Conservation (phyloP, 2,113 vertebrate genomes). For the Platichthys flesus region DNA sequence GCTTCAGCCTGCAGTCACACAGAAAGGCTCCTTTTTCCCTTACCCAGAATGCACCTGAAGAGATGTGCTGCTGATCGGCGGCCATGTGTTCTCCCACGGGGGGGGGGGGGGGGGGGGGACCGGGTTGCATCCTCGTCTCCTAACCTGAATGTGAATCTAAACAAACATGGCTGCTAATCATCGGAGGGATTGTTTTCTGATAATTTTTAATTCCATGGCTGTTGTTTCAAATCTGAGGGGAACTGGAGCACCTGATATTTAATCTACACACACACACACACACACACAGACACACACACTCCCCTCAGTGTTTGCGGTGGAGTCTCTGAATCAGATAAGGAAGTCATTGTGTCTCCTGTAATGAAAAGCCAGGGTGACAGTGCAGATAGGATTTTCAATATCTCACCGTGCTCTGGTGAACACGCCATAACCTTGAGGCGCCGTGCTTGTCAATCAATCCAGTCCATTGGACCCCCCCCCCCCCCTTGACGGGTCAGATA, state of each 20-base stretch:
- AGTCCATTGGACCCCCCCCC: neutral
- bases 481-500: neutral
- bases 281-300: neutral
- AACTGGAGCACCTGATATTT: slow-evolving; percentile 10
- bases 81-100: slow-evolving; percentile 8
- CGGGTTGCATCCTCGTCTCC: slow-evolving; percentile 3
- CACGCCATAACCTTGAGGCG: slow-evolving; percentile 28
- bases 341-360: slow-evolving; percentile 55
- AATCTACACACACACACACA: slow-evolving; percentile 9
- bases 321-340: slow-evolving; percentile 59
- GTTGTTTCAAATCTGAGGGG: slow-evolving; percentile 45
- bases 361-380: slow-evolving; percentile 53
- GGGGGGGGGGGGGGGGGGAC: neutral
- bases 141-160: slow-evolving; percentile 20
- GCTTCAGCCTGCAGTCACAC: slow-evolving; percentile 6
- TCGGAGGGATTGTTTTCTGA: neutral
- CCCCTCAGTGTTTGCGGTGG: neutral
- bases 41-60: slow-evolving; percentile 28
- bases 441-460: neutral
- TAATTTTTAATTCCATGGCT: slow-evolving; percentile 30
- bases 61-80: slow-evolving; percentile 38
- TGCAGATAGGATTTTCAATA: slow-evolving; percentile 54
- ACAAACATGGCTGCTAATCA: slow-evolving; percentile 17
- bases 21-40: slow-evolving; percentile 12
- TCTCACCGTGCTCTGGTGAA: slow-evolving; percentile 19